A percentile compares a stretch with the other conserved stretches of the same genome.
Conservation (phyloP, 1,140 invertebrate species). For the Onthophagus taurus region DNA sequence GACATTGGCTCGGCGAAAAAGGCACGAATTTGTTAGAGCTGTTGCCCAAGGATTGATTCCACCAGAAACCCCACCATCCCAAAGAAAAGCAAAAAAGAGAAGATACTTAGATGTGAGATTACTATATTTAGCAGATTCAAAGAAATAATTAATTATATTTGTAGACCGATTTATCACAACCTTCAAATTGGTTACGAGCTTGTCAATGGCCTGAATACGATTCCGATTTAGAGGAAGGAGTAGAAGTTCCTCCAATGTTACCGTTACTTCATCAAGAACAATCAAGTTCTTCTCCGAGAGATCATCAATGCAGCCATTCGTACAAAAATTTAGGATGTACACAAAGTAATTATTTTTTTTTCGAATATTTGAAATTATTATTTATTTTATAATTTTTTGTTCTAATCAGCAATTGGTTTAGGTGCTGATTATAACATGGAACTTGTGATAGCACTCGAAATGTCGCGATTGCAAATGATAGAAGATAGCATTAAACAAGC, state of each 20-base stretch:
- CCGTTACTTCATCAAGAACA: too few species aligned
- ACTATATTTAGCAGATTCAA: not conserved
- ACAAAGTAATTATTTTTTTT: conserved; percentile 4
- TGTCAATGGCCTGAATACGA: conserved; percentile 54
- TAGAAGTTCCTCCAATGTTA: conserved; percentile 11
- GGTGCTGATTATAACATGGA: conserved; percentile 52
- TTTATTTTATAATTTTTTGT: not conserved
- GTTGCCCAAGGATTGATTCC: conserved; percentile 57
- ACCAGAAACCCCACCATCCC: conserved; percentile 51
- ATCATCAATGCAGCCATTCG: conserved; percentile 29
- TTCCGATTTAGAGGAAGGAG: conserved; percentile 46
- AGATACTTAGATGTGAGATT: conserved; percentile 39
- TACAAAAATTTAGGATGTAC: conserved; percentile 28
- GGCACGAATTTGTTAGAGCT: conserved; percentile 55
- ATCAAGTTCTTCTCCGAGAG: conserved; percentile 19
- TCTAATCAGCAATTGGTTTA: conserved; percentile 19
- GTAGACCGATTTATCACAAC: conserved; percentile 31
- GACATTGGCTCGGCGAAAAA: conserved; percentile 46
- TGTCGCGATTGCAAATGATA: conserved; percentile 60
- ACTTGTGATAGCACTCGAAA: conserved; percentile 57
- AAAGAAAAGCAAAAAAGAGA: conserved; percentile 40
- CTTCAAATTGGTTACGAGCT: conserved; percentile 41
- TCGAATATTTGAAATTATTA: not conserved
- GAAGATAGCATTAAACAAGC: conserved; percentile 44
- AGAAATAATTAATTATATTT: too few species aligned